These are phyloP conservation scores for Malurus elegans DNA, from an alignment of 2,113 vertebrate species.

Conservation along the genomic window DNA sequence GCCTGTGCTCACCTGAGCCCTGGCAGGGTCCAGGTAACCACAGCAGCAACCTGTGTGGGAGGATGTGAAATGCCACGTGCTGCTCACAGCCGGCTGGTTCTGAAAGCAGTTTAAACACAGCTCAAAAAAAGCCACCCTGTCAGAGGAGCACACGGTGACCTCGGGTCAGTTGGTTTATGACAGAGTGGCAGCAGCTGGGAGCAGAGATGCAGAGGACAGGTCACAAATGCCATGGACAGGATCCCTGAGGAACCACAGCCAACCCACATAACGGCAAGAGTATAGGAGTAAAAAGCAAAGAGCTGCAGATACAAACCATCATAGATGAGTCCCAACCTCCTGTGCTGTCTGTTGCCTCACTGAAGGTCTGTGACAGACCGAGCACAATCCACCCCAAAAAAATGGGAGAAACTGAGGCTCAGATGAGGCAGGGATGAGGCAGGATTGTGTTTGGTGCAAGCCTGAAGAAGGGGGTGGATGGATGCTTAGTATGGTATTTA, in stretches of 20 bases:
- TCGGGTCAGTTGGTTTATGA: not conserved
- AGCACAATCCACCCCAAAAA: not conserved
- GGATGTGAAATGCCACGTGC: not conserved
- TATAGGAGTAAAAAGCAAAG: not conserved
- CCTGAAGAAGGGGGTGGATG: not conserved
- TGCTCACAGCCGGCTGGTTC: not conserved
- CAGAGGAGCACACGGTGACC: not conserved
- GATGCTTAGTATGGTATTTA: not conserved
- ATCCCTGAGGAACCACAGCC: rapidly evolving
- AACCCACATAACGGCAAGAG: not conserved
- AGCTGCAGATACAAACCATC: not conserved
- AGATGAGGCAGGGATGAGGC: not conserved
- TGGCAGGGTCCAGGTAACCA: constrained; percentile 24
- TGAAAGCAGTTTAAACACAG: not conserved
- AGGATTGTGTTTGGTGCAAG: not conserved
- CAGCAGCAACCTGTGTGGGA: not conserved
- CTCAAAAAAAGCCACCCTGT: not conserved
- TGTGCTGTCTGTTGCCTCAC: not conserved
- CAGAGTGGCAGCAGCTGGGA: not conserved
- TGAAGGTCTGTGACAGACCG: rapidly evolving
- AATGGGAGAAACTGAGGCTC: not conserved
- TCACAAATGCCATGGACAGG: not conserved
- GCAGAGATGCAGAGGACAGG: not conserved
- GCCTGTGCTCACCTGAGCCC: not conserved
- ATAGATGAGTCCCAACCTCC: rapidly evolving